These are phyloP conservation scores for Brachionus koreanus DNA, from an alignment of 1,140 invertebrate species.

Conservation along the genomic window DNA sequence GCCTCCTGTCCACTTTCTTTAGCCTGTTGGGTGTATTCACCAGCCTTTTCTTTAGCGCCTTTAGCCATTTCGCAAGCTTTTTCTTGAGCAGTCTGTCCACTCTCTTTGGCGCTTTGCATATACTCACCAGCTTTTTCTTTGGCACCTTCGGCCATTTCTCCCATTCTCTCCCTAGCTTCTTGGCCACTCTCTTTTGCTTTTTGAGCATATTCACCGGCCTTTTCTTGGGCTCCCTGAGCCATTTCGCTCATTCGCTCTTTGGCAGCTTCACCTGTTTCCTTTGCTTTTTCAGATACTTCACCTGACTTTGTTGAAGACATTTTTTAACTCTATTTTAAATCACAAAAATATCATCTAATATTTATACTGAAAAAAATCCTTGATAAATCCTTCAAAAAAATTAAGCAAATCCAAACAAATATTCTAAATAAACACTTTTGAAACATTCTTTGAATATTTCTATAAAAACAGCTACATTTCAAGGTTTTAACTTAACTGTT, in stretches of 20 bases:
- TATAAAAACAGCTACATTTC: background rate
- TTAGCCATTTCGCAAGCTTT: background rate
- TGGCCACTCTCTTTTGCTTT: background rate
- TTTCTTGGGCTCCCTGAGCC: background rate
- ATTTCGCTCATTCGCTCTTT: background rate
- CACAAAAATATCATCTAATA: background rate
- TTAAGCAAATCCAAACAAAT: background rate
- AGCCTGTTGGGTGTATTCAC: background rate
- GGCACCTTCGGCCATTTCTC: background rate
- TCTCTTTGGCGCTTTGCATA: constrained; percentile 17
- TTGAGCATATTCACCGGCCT: background rate
- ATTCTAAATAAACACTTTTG: background rate
- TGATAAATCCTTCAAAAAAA: too few relatives aligned
- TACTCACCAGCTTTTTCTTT: constrained; percentile 4
- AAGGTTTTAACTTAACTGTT: background rate
- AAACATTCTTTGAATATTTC: background rate
- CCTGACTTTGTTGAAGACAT: background rate
- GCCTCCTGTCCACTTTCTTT: constrained; percentile 8
- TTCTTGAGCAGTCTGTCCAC: background rate
- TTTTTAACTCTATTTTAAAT: background rate
- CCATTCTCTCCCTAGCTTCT: background rate
- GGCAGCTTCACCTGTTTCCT: background rate
- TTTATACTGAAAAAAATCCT: background rate
- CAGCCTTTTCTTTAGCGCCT: background rate
- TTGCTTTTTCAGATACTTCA: background rate